Percentiles rank a stretch among this genome's conserved stretches.
These are phyloP conservation scores for Sardinella longiceps DNA, from an alignment of 2,797 vertebrate genomes.

Conservation along the genomic window DNA sequence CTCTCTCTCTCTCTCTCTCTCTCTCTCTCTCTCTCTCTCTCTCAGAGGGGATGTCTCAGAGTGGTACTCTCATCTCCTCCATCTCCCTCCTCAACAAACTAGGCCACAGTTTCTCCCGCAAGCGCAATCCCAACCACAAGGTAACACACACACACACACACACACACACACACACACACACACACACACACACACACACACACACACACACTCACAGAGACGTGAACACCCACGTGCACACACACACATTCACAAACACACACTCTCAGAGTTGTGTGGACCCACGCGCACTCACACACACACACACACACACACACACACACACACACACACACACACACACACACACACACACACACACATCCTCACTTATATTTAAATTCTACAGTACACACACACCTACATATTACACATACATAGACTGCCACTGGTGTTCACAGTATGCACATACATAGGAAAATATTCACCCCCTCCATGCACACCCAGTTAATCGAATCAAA, in stretches of 20 bases:
- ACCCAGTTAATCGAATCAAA: background rate
- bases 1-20: background rate
- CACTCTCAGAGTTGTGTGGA: background rate
- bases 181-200: slow-evolving; percentile 3
- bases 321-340: background rate
- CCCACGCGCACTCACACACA: background rate
- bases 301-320: background rate
- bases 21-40: slow-evolving; percentile 29
- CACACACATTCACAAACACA: background rate
- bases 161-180: slow-evolving; percentile 2
- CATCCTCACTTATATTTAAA: too few relatives aligned
- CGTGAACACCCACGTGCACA: background rate
- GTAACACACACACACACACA: slow-evolving; percentile 1
- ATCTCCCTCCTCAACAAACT: slow-evolving; percentile 90
- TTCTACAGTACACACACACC: background rate
- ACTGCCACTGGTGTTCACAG: background rate
- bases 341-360: background rate
- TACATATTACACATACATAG: background rate
- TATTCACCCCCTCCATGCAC: background rate
- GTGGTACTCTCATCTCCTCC: slow-evolving; percentile 80
- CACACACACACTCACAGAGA: background rate
- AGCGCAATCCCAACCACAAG: slow-evolving; percentile 84
- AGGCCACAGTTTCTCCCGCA: slow-evolving; percentile 86
- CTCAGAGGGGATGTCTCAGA: slow-evolving; percentile 78
- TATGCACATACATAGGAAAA: background rate